Base-by-base conservation (phyloP, 2,113 vertebrate genomes). In the Channa argus region DNA sequence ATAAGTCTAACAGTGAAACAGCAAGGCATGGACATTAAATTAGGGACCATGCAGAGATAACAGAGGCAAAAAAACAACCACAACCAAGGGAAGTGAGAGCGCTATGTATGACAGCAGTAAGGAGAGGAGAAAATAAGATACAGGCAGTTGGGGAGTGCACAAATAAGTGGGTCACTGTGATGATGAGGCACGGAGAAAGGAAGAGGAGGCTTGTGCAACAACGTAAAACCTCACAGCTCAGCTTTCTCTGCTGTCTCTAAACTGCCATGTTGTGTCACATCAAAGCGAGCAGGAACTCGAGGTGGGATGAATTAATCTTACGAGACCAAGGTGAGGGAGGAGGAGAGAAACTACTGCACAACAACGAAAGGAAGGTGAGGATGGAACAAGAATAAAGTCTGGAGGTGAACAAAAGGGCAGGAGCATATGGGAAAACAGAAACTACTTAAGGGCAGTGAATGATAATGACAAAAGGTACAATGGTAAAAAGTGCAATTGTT, bases 101-200 rank as follows among this genome's bases (percentile, higher is more conserved):
- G 43, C 5, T 10, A 60, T 3, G 41, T 44, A 56, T 7, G 2
- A 56, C 53, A 53, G 12, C 43, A 47, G 11, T 38, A 47, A 72
- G 15, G 38, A 36, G 43, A 73, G 43, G n/a, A 11, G 58, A 5
- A 79, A 68, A 59, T 55, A 50, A 50, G 58, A 77, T 68, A 5
- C 15, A 46, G 59, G 52, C 65, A 72, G 63, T 79, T 36, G 53
- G 49, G 56, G 43, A 60, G 59, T 3, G 5, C 53, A 36, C 46
- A 34, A 69, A 85, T 72, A 88, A 90, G 72, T 85, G 84, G 88
- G 87, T 89, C 86, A 83, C 61, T 53, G 74, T 78, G 78, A 77
- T 79, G 84, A 89, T 70, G 68, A 86, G 73, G 83, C 52, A 75
- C 79, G 70, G 64, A 39, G 38, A 52, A 71, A 75, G 68, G 74